These are phyloP conservation scores for Oreochromis tanganicae DNA, from an alignment of 2,113 vertebrate genomes.

Conservation along the genomic window DNA sequence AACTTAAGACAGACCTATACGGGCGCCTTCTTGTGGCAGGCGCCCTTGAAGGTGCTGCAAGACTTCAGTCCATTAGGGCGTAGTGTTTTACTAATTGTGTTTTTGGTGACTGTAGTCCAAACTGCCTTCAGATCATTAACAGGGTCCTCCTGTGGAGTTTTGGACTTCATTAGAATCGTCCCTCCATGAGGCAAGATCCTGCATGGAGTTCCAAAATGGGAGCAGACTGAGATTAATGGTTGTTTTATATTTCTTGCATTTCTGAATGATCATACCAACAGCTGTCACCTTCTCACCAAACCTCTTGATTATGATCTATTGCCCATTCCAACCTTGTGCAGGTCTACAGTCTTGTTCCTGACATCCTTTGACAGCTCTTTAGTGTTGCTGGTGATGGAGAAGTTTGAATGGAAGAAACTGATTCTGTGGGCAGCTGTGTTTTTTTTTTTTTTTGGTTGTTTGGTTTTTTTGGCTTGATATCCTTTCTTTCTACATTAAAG, in stretches of 20 bases:
- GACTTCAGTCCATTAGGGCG: background rate
- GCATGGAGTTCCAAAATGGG: background rate
- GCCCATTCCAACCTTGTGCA: background rate
- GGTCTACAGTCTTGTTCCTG: background rate
- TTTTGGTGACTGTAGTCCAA: background rate
- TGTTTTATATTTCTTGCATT: background rate
- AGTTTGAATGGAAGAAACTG: background rate
- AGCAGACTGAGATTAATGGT: background rate
- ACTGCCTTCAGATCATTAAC: background rate
- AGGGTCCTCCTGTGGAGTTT: background rate
- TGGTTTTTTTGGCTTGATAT: background rate
- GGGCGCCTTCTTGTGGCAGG: rapidly evolving
- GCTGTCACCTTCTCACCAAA: background rate
- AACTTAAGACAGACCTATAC: background rate
- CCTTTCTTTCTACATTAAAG: rapidly evolving
- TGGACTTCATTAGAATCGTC: background rate
- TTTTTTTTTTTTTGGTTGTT: too few species aligned
- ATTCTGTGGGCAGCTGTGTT: background rate
- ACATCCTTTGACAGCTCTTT: background rate
- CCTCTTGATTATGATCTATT: background rate
- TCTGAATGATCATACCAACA: background rate
- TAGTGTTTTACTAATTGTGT: background rate
- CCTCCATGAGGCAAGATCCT: background rate
- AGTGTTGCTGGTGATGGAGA: background rate
- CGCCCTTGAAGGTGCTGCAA: rapidly evolving